Base-by-base conservation (phyloP, 2,113 vertebrate species). In the Campylomormyrus numenius region DNA sequence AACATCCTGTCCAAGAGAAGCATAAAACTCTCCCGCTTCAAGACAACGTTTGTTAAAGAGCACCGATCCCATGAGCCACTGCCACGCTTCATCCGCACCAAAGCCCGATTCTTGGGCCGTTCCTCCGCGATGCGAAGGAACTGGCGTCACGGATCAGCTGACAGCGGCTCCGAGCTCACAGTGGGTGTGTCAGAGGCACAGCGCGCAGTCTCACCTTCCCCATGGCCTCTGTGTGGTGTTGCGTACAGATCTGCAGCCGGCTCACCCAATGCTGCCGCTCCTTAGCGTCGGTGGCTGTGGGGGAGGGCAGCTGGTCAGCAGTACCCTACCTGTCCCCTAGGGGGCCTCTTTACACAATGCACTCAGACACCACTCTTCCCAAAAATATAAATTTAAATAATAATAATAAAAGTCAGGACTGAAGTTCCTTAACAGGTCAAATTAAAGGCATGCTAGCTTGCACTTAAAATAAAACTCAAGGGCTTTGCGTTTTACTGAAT, bases 181-280 rank as follows among this genome's bases (percentile, higher is more conserved):
- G 77, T 8, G 15, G 21, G 70, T 13, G 48, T 35, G 46, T 89
- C 49, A 35, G 6, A 5, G 62, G n/a, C 62, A 11, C 58, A 0
- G 35, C 2, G 35, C 8, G 1, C 49, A 10, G 45, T 80, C 92
- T 8, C 94, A 99, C 98, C 98, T 99, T 99, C 52, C 98, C 98
- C 93, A 99, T 97, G 89, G 98, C 98, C 94, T 99, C 98, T 0
- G 98, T 99, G 94, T 99, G 98, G 91, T 99, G 98, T 70, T 99
- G 98, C 0, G 98, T 97, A 92, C 98, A 99, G 91, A 99, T 97
- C 95, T 99, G 98, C 70, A 99, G 97, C 88, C 98, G 94, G 96
- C 98, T 99, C 90, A 99, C 98, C 98, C 98, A 99, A 89, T 99
- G 98, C 50, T 99, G 98, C 74, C 98, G 95, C 92, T 99, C 98